These are phyloP conservation scores for Dendrocincla tyrannina DNA, from an alignment of 2,797 vertebrate genomes.

Conservation along the genomic window DNA sequence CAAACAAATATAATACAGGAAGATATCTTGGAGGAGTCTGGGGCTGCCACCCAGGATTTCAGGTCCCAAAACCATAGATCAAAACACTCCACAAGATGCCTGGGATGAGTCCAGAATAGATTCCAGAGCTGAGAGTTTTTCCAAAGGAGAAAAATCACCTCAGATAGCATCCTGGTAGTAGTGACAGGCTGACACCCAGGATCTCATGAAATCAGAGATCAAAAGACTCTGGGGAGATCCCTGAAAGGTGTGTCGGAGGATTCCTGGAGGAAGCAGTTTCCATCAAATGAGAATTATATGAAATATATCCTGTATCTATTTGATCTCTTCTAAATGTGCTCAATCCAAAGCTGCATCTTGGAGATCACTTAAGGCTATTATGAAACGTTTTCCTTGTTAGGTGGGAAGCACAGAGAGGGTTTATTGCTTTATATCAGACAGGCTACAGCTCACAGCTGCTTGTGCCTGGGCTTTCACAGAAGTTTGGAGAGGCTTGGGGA, in stretches of 20 bases:
- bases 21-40: background rate
- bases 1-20: background rate
- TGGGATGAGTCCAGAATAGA: background rate
- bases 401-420: too few relatives aligned
- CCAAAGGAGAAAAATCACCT: background rate
- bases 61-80: background rate
- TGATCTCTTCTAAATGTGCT: too few relatives aligned
- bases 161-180: background rate
- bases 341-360: too few relatives aligned
- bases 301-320: too few relatives aligned
- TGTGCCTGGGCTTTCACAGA: too few relatives aligned
- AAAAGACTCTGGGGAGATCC: background rate
- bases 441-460: too few relatives aligned
- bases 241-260: background rate
- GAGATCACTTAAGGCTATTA: too few relatives aligned
- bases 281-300: background rate
- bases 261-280: background rate
- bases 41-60: background rate
- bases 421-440: too few relatives aligned
- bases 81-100: background rate
- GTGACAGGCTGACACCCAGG: background rate
- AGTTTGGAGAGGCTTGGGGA: too few relatives aligned
- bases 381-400: too few relatives aligned
- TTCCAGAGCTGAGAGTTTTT: background rate
- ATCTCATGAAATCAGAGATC: background rate